These are phyloP conservation scores for Ascidia mentula DNA, from an alignment of 23 tunicate species.

Conservation along the genomic window DNA sequence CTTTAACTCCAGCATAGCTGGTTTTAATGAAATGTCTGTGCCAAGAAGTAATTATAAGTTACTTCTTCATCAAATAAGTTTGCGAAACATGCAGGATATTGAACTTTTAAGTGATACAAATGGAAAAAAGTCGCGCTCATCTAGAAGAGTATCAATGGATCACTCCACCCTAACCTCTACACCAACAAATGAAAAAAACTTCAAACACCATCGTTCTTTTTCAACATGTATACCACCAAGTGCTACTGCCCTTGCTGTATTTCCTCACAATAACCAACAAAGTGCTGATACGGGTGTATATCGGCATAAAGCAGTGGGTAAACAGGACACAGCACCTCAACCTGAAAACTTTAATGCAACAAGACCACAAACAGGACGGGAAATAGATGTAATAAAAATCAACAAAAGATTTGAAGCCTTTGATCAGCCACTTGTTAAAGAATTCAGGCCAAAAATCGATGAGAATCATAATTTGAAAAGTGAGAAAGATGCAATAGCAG, in stretches of 20 bases:
- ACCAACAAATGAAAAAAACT: background rate
- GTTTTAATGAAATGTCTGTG: constrained; percentile 39
- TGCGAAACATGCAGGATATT: constrained; percentile 85
- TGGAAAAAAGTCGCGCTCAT: background rate
- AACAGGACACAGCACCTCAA: no score
- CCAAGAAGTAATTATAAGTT: constrained; percentile 89
- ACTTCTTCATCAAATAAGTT: constrained; percentile 70
- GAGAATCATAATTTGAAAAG: no score
- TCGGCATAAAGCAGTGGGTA: no score
- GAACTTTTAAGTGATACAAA: constrained; percentile 10
- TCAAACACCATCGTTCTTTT: background rate
- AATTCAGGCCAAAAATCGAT: no score
- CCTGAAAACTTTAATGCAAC: no score
- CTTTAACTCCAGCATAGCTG: background rate
- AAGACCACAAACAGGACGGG: no score
- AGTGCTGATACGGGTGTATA: no score
- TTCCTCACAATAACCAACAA: no score
- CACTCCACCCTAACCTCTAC: background rate
- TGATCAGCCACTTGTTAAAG: no score
- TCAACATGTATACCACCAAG: constrained; percentile 3
- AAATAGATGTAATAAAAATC: no score
- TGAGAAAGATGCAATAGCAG: no score
- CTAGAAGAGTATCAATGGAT: background rate
- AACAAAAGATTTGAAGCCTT: no score
- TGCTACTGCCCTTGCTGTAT: background rate